Percentiles rank a stretch among this genome's conserved stretches.
Conservation (phyloP, 1,140 invertebrate genomes). For the Zaprionus tsacasi region DNA sequence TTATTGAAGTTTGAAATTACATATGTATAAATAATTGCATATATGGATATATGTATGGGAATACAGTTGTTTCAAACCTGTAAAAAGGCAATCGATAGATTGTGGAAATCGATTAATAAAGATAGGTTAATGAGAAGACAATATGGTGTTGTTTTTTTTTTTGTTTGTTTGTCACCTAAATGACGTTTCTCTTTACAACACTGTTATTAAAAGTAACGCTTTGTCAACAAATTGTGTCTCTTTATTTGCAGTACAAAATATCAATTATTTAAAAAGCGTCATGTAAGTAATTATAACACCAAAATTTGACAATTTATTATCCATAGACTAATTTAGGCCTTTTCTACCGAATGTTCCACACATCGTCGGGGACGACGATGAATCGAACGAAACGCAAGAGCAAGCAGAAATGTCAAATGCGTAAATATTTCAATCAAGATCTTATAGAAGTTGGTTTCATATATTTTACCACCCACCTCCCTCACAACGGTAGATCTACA, state of each 20-base stretch:
- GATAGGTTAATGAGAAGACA: background rate
- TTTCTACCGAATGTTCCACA: conserved; percentile 29
- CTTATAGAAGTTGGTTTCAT: background rate
- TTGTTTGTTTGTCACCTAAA: background rate
- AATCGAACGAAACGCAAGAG: conserved; percentile 12
- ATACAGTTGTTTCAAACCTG: no score
- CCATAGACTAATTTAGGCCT: conserved; percentile 24
- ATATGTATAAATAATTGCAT: no score
- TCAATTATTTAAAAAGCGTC: background rate
- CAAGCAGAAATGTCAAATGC: background rate
- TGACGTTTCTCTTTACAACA: background rate
- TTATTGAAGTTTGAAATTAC: background rate
- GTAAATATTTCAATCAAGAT: background rate
- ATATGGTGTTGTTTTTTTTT: no score
- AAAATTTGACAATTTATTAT: background rate
- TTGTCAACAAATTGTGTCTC: background rate
- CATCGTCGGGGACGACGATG: conserved; percentile 59
- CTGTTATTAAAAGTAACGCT: conserved; percentile 18
- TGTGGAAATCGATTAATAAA: background rate
- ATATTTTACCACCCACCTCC: no score
- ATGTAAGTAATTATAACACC: conserved; percentile 18
- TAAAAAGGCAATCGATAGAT: background rate
- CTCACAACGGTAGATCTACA: background rate
- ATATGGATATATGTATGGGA: no score
- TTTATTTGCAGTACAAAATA: background rate